Evolutionary conservation across 2,888 invertebrate species (phyloP), one percentile per base, ranked within the genome.

Genomic region (Malthinus flaveolus): DNA sequence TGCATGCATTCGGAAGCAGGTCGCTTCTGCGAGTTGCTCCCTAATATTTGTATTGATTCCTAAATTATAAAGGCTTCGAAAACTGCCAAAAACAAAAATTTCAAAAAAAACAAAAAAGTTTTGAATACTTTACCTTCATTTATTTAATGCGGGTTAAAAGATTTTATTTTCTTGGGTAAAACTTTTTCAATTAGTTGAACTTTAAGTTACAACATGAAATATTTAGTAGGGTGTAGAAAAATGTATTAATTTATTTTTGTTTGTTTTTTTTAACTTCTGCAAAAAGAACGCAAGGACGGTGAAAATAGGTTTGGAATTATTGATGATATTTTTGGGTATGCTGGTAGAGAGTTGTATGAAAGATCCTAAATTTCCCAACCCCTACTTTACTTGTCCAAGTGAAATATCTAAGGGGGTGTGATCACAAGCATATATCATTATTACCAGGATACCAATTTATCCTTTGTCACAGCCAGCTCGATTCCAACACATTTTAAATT

Each of bases 341-440:
- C 23, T 46, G 36, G 48, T 42, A 15, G 39, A 42, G 9, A 23
- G 39, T n/a, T 15, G 15, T 47, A 39, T 46, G 47, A 33, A 46
- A 47, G 48, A 54, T 54, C 48, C 39, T 15, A 54, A 54, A 53
- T 47, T 36, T 42, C 23, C 54, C 48, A 12, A 48, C 54, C 46
- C 47, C 42, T 50, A 42, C 47, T 52, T 54, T 49, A 44, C 50
- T 45, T 35, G 45, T 49, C 46, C 45, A 47, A 37, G 64, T 67
- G 64, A 65, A 65, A 67, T 67, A 65, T 65, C 62, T 60, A 56
- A 62, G 62, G 57, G 65, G 65, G 61, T 64, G 61, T 65, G 66
- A 63, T 63, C 64, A 59, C 50, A 49, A 52, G 62, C 64, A 64
- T 68, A 68, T 67, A 67, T 68, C 67, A 68, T 68, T 68, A 68